phyloP scores from a whole-genome alignment of 2,888 invertebrate species.

The Ormyrus rosae region DNA sequence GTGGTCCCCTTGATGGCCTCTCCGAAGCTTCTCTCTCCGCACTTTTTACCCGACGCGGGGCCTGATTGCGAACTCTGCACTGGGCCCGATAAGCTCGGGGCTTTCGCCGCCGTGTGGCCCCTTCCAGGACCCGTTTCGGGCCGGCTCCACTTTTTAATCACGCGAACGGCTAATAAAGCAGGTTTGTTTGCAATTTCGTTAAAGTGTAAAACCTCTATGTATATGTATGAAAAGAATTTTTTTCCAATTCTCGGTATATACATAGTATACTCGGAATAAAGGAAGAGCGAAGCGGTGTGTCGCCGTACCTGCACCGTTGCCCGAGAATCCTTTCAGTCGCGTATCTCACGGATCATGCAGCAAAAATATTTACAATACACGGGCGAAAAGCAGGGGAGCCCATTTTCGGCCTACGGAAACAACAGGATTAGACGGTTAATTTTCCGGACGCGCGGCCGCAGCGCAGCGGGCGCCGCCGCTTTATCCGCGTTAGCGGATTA shows the following conservation, averaged over 20 bases:
- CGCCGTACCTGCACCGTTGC: not conserved
- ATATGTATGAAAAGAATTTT: too few species aligned
- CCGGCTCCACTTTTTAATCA: too few species aligned
- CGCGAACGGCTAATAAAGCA: too few species aligned
- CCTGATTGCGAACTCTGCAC: slow-evolving; percentile 4
- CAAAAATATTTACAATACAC: slow-evolving; percentile 27
- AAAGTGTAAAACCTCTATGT: too few species aligned
- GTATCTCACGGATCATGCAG: not conserved
- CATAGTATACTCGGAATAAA: too few species aligned
- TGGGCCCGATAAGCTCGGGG: too few species aligned
- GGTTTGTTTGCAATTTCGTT: too few species aligned
- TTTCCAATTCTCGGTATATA: too few species aligned
- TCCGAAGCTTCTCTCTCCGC: slow-evolving; percentile 19
- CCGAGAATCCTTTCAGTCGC: not conserved
- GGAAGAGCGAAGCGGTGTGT: too few species aligned
- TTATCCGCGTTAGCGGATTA: slow-evolving; percentile 26
- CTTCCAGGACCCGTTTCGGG: too few species aligned
- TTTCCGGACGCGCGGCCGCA: slow-evolving; percentile 15
- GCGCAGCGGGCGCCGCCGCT: not conserved
- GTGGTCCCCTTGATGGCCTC: slow-evolving; percentile 57
- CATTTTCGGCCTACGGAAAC: not conserved
- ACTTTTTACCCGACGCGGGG: slow-evolving; percentile 28
- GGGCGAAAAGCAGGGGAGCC: slow-evolving; percentile 32
- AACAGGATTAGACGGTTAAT: slow-evolving; percentile 40
- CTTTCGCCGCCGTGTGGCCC: too few species aligned